Evolutionary conservation across 2,888 invertebrate genomes (phyloP), one percentile per base, ranked within the genome.

Genomic region (Auanema freiburgensis): DNA sequence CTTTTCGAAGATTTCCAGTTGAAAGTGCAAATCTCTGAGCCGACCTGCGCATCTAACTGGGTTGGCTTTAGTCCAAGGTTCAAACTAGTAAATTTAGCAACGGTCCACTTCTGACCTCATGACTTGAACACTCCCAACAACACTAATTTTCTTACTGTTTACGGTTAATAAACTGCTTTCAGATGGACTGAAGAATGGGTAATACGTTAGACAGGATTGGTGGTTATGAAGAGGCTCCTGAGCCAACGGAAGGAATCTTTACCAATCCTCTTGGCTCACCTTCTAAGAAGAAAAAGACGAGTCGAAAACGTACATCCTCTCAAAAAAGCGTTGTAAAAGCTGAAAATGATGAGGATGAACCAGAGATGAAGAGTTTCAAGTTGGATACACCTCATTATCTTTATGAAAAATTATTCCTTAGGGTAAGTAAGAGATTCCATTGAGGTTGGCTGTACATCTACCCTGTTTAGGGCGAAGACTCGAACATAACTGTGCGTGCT

Each of bases 301-400:
- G 4, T 4, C 21, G n/a, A 6, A 52, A 25, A 50, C 16, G 33
- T 11, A 42, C 46, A 41, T 14, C 43, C 10, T 18, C 16, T 5
- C 16, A 52, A n/a, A 52, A 40, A 49, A 24, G 18, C 57, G 43
- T 18, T 33, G 58, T 18, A 63, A 63, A 24, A 14, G 43, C 33
- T 10, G 52, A 50, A 25, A 3, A 50, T 11, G 18, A 33, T 16
- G 57, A 50, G 10, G 46, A 53, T 2, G 58, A 54, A n/a, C 46
- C 57, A 11, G 21, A 59, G 8, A 1, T 56, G 18, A 83, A 81
- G 63, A 42, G 69, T 1, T 65, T 69, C 2, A 79, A 79, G 14
- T 85, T 89, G 52, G 89, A 89, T 56, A 91, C 91, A 6, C 88
- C 90, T 3, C 88, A 90, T 79, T 91, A 91, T 81, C 91, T 91